These are phyloP conservation scores for Hippocampus kuda DNA, from an alignment of 2,797 vertebrate genomes.

Conservation along the genomic window DNA sequence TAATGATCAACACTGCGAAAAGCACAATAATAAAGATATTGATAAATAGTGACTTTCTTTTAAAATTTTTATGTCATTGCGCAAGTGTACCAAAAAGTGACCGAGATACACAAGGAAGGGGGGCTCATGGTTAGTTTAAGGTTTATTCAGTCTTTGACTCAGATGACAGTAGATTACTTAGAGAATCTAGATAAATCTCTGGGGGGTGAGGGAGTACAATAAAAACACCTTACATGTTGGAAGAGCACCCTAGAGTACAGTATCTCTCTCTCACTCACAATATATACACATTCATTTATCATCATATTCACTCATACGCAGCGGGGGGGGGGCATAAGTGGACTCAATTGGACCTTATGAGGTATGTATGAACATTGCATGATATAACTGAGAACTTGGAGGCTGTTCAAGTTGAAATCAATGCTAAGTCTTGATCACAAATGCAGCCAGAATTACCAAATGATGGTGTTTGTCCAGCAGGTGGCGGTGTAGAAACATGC, in stretches of 20 bases:
- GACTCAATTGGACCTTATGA: constrained; percentile 35
- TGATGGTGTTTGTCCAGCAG: neutral
- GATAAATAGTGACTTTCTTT: neutral
- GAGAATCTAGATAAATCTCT: constrained; percentile 67
- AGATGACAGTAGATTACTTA: constrained; percentile 57
- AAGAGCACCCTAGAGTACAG: constrained; percentile 46
- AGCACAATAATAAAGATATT: neutral
- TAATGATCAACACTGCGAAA: neutral
- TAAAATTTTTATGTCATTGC: neutral
- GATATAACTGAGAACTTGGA: constrained; percentile 7
- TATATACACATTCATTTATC: constrained; percentile 54
- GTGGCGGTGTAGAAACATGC: constrained; percentile 5
- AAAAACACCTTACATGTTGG: constrained; percentile 60
- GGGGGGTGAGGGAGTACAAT: constrained; percentile 54
- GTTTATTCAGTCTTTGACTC: constrained; percentile 65
- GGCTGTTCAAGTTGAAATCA: neutral
- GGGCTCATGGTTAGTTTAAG: constrained; percentile 61
- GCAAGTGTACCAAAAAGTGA: neutral
- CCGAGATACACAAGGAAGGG: constrained; percentile 8
- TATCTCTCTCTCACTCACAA: constrained; percentile 60
- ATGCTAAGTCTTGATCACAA: neutral
- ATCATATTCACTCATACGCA: constrained; percentile 47
- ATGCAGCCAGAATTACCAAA: neutral
- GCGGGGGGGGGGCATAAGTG: constrained; percentile 42
- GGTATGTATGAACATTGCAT: constrained; percentile 28